A percentile compares a stretch with the other conserved stretches of the same genome.
Conservation (phyloP, 2,888 invertebrate genomes). For the Cephus pulcher region DNA sequence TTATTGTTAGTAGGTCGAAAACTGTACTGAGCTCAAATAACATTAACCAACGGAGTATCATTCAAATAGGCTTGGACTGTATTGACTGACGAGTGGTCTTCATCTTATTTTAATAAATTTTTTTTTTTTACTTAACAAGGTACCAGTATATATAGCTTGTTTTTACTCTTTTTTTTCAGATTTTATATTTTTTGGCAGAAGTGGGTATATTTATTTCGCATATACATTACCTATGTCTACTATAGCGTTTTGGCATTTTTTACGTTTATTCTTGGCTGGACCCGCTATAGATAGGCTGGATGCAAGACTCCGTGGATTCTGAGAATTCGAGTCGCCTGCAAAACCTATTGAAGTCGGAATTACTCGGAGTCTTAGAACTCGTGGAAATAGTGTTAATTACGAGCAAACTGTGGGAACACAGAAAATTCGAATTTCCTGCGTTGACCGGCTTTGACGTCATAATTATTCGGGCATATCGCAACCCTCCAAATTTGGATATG, state of each 20-base stretch:
- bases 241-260: no score
- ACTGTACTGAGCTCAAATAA: not conserved
- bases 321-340: not conserved
- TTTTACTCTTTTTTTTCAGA: no score
- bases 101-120: not conserved
- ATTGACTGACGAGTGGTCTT: not conserved
- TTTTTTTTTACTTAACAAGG: not conserved
- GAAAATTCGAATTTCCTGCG: not conserved
- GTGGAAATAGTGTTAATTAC: not conserved
- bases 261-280: not conserved
- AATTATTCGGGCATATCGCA: not conserved
- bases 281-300: not conserved
- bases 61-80: not conserved
- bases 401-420: not conserved
- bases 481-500: conserved; percentile 20
- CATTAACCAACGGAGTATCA: not conserved
- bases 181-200: no score
- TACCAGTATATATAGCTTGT: not conserved
- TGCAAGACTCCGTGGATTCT: not conserved
- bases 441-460: not conserved
- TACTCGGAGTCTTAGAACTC: not conserved
- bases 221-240: no score
- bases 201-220: no score
- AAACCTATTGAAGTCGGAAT: not conserved
- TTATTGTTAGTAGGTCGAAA: not conserved